Conservation (phyloP, 1,140 invertebrate genomes). For the Thaumatotibia leucotreta region DNA sequence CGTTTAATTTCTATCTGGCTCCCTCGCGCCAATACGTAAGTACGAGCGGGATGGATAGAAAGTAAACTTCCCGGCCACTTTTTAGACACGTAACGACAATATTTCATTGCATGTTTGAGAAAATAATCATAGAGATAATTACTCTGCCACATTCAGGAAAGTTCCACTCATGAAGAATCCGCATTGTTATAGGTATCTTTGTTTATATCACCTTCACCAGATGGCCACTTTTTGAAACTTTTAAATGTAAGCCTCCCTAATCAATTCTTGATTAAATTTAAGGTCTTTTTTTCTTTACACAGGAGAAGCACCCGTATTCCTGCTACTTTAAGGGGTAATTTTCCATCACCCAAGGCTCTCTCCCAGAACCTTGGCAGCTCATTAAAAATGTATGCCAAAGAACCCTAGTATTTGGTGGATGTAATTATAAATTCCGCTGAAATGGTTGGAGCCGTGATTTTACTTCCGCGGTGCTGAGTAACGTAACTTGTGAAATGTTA, state of each 20-base stretch:
- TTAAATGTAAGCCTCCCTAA: slow-evolving; percentile 39
- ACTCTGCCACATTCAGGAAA: too few species aligned
- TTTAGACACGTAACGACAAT: too few species aligned
- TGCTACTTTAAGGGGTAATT: not conserved
- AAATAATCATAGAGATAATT: too few species aligned
- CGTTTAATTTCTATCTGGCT: too few species aligned
- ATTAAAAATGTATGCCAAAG: slow-evolving; percentile 36
- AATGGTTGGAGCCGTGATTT: slow-evolving; percentile 10
- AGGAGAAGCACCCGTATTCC: not conserved
- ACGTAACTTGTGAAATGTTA: slow-evolving; percentile 4
- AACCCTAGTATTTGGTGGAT: slow-evolving; percentile 27
- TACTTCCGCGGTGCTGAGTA: not conserved
- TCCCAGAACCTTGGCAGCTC: slow-evolving; percentile 25
- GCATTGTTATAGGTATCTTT: slow-evolving; percentile 34
- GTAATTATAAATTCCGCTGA: slow-evolving; percentile 31
- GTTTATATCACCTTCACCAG: slow-evolving; percentile 39
- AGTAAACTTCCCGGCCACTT: too few species aligned
- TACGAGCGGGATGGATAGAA: too few species aligned
- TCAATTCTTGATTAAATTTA: slow-evolving; percentile 45
- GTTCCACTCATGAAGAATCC: too few species aligned
- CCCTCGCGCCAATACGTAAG: too few species aligned
- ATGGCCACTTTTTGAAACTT: slow-evolving; percentile 46
- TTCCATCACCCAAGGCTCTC: not conserved
- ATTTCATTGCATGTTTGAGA: too few species aligned
- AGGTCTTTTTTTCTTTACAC: slow-evolving; percentile 25